Percentiles rank a stretch among this genome's conserved stretches.
Evolutionary conservation across 2,797 vertebrate species (phyloP).

Genomic region (Eulemur rubriventer): DNA sequence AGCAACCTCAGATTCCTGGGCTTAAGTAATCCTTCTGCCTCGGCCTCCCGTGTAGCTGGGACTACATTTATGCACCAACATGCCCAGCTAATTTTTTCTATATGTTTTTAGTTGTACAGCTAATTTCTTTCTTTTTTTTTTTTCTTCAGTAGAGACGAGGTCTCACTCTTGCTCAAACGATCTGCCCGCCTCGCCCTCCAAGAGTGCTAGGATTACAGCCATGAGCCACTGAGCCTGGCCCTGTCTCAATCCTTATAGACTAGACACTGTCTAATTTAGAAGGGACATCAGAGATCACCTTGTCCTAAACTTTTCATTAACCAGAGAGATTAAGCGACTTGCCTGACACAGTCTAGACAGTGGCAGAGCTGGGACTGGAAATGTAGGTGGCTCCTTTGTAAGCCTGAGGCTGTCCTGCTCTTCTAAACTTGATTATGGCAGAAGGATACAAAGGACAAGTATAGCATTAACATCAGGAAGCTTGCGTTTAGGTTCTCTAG

Average conservation of each 20-base stretch:
- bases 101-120: too few species aligned
- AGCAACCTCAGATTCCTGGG: too few species aligned
- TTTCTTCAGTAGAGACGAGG: too few species aligned
- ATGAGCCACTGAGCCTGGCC: too few species aligned
- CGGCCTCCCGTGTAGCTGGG: too few species aligned
- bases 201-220: too few species aligned
- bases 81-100: too few species aligned
- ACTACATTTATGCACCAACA: too few species aligned
- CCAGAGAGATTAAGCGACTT: slow-evolving; percentile 69
- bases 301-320: slow-evolving; percentile 77
- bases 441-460: not conserved
- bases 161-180: too few species aligned
- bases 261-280: slow-evolving; percentile 20
- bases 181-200: too few species aligned
- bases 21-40: too few species aligned
- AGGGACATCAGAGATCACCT: slow-evolving; percentile 44
- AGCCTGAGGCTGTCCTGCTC: not conserved
- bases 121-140: too few species aligned
- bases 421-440: not conserved
- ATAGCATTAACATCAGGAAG: not conserved
- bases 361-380: slow-evolving; percentile 33
- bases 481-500: not conserved
- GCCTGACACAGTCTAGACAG: slow-evolving; percentile 69
- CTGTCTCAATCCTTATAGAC: slow-evolving; percentile 61
- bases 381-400: not conserved